phyloP scores from a whole-genome alignment of 2,797 vertebrate species.

The Threskiornis aethiopicus region DNA sequence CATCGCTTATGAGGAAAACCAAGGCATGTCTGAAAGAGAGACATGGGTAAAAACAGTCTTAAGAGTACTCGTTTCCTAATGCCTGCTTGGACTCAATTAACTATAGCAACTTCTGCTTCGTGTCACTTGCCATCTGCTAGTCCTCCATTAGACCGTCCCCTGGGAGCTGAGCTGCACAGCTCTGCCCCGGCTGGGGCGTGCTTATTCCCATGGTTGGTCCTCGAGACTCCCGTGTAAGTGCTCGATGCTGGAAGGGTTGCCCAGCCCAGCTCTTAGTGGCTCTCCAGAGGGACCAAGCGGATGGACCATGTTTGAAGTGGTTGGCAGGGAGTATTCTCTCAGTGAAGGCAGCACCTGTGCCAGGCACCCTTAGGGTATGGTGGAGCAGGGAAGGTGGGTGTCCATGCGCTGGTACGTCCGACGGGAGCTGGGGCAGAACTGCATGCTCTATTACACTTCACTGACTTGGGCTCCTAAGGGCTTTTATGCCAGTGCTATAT shows the following conservation, averaged over 20 bases:
- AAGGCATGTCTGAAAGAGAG: not conserved
- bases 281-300: not conserved
- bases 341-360: not conserved
- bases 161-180: not conserved
- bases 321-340: not conserved
- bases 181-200: not conserved
- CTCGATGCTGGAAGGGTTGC: not conserved
- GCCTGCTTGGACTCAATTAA: not conserved
- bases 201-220: not conserved
- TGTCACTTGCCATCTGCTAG: not conserved
- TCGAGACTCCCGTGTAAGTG: accelerated
- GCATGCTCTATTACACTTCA: not conserved
- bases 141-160: not conserved
- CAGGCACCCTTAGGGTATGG: not conserved
- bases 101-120: not conserved
- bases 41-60: not conserved
- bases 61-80: not conserved
- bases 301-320: not conserved
- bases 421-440: not conserved
- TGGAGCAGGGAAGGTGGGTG: not conserved
- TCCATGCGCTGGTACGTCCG: accelerated
- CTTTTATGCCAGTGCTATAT: not conserved
- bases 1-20: not conserved
- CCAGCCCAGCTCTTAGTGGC: not conserved
- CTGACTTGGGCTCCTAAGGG: not conserved